A percentile compares a stretch with the other conserved stretches of the same genome.
Conservation (phyloP, 23 tunicate genomes). For the Halocynthia aurantium region DNA sequence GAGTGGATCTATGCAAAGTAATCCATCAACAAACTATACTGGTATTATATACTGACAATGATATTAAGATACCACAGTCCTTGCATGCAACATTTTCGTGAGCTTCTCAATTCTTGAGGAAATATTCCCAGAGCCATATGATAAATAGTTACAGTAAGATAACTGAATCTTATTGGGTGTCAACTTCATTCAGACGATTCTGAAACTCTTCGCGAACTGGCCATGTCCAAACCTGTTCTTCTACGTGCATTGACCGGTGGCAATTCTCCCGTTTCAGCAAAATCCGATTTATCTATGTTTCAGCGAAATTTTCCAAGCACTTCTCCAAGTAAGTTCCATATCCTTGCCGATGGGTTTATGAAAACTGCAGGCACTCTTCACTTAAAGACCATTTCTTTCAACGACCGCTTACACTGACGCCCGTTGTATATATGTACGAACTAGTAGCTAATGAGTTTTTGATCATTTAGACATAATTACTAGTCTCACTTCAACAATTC, state of each 20-base stretch:
- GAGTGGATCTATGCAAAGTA: not conserved
- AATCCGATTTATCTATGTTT: not conserved
- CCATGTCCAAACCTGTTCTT: conserved; percentile 10
- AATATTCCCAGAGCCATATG: too few species aligned
- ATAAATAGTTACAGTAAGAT: too few species aligned
- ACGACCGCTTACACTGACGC: too few species aligned
- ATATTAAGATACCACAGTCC: too few species aligned
- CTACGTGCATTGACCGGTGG: conserved; percentile 17
- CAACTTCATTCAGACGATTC: not conserved
- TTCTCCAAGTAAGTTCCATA: not conserved
- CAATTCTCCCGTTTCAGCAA: not conserved
- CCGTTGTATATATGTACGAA: not conserved
- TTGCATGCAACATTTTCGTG: too few species aligned
- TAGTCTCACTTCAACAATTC: not conserved
- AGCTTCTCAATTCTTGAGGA: too few species aligned
- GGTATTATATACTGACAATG: too few species aligned
- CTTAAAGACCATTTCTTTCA: too few species aligned
- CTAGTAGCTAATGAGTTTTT: not conserved
- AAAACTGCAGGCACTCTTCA: too few species aligned
- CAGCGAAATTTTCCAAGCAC: not conserved
- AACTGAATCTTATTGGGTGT: too few species aligned
- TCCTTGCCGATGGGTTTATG: too few species aligned
- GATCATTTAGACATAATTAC: conserved; percentile 1
- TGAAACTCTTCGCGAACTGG: conserved; percentile 16
- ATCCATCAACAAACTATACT: too few species aligned